Percentiles rank a stretch among this genome's conserved stretches.
Conservation (phyloP, 1,140 invertebrate species). For the Sinella curviseta region DNA sequence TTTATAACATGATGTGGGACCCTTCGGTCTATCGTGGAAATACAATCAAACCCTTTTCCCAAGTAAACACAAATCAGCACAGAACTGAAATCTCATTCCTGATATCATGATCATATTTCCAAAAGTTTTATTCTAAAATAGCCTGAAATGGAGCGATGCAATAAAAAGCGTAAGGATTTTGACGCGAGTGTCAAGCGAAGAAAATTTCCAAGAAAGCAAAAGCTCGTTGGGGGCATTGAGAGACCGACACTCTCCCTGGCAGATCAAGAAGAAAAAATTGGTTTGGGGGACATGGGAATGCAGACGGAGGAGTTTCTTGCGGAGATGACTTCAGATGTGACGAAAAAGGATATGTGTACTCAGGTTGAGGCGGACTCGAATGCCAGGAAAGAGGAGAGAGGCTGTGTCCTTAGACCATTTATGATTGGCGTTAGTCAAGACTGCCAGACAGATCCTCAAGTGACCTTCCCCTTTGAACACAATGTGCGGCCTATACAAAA, state of each 20-base stretch:
- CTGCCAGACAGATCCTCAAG: not conserved
- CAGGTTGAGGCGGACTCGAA: not conserved
- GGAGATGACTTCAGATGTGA: not conserved
- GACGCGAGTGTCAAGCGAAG: not conserved
- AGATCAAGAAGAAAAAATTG: not conserved
- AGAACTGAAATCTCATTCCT: too few relatives aligned
- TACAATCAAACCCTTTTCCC: not conserved
- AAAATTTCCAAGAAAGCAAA: not conserved
- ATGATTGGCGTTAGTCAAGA: not conserved
- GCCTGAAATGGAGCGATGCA: conserved; percentile 12
- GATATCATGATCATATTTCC: too few relatives aligned
- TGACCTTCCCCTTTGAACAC: not conserved
- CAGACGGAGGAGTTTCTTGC: not conserved
- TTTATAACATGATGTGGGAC: conserved; percentile 21
- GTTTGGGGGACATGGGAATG: conserved; percentile 6
- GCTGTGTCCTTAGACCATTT: not conserved
- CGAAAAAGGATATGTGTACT: not conserved
- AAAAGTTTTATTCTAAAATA: too few relatives aligned
- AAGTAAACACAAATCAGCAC: too few relatives aligned
- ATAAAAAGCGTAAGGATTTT: not conserved
- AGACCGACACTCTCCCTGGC: not conserved
- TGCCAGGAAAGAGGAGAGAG: not conserved
- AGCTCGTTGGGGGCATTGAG: not conserved
- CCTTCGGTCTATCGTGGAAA: not conserved
- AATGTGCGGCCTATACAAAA: not conserved